Evolutionary conservation across 2,113 vertebrate species (phyloP), one percentile per base, ranked within the genome.

Genomic region (Psilopsiagon aurifrons): DNA sequence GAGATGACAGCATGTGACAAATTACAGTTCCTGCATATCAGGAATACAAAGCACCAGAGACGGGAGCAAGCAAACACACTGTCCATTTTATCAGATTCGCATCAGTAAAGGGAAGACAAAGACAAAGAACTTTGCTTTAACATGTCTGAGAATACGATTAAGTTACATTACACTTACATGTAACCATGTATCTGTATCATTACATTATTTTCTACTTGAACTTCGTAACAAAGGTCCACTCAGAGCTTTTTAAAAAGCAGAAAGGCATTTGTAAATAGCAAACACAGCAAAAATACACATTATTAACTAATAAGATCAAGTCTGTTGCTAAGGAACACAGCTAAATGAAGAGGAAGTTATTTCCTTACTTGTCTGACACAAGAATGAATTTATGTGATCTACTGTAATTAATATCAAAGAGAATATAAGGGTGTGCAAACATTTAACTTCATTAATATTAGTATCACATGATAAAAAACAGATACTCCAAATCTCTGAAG

Each of bases 311-410:
- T 82, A 96, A 57, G 82, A 77, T 83, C 69, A 86, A 82, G 81
- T 90, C 83, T 63, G 86, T 90, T 92, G 75, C 69, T 94, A 90
- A 55, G 86, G 88, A 66, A 97, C 44, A 93, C 83, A 96, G 89
- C 92, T 80, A 92, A 93, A 94, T 78, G 86, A 97, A 95, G 37
- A 97, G 84, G 90, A 97, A 97, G 81, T 59, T 94, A 97, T 89
- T 88, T 95, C 94, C 63, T 94, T 87, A 91, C 77, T 93, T 93
- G 83, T 93, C 92, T 85, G 90, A 80, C 94, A 96, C 37, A 97
- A 97, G 94, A 97, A 95, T 79, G 55, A 95, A 95, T 83, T 94
- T 54, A 90, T 74, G 25, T 83, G 73, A 95, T 87, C 81, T 91
- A 83, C 94, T 83, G 74, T 82, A 97, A 95, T 86, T 89, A 80